phyloP scores from a whole-genome alignment of 2,113 vertebrate species.

The Psittacula cyanocephala region DNA sequence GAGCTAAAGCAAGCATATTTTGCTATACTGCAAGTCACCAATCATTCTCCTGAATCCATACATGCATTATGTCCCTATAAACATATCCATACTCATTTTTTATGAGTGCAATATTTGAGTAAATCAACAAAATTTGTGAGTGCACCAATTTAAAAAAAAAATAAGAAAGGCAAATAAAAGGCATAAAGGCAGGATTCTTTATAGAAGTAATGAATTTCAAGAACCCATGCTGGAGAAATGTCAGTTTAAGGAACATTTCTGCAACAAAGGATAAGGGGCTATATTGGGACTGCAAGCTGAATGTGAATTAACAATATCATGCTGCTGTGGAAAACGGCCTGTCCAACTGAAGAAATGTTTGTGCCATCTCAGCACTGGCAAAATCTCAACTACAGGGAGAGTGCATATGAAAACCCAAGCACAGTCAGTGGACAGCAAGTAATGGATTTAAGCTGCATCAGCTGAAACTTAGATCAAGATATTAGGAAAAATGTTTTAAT shows the following conservation, averaged over 20 bases:
- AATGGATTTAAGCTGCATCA: neutral
- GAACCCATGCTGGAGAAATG: neutral
- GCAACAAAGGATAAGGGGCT: neutral
- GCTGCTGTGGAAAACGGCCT: neutral
- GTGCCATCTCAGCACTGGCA: neutral
- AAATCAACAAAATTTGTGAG: neutral
- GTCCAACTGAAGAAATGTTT: neutral
- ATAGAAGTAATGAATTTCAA: neutral
- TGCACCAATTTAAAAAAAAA: neutral
- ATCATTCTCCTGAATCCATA: neutral
- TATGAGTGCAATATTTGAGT: neutral
- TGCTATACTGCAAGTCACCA: neutral
- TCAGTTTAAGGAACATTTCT: neutral
- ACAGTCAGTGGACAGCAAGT: neutral
- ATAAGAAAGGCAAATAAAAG: neutral
- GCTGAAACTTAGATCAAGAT: neutral
- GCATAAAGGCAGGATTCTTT: neutral
- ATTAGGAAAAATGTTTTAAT: neutral
- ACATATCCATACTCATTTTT: neutral
- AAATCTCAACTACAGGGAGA: neutral
- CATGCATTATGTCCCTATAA: neutral
- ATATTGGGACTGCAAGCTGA: neutral
- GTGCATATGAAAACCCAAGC: neutral
- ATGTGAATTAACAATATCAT: neutral
- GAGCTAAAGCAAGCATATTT: neutral